These are phyloP conservation scores for Procambarus virginalis DNA, from an alignment of 1,140 invertebrate species.

Conservation along the genomic window DNA sequence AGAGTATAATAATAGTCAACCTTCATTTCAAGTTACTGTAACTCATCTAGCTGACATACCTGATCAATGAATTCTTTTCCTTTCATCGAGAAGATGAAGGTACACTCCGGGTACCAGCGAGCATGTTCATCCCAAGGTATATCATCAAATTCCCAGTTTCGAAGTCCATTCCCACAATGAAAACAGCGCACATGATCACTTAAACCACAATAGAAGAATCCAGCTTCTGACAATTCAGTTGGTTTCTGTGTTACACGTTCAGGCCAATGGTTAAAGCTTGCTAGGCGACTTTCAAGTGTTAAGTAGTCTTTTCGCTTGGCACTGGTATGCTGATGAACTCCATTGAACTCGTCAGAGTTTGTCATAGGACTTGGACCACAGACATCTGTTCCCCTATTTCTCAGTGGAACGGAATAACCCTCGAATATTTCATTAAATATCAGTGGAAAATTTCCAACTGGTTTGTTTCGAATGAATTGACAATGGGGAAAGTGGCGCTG, in stretches of 20 bases:
- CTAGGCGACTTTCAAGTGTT: conserved; percentile 80
- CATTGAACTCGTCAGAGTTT: too few species aligned
- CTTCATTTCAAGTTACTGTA: background rate
- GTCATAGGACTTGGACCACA: too few species aligned
- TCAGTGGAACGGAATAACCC: too few species aligned
- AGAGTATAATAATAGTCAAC: too few species aligned
- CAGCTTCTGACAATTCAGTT: conserved; percentile 85
- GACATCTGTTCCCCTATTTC: too few species aligned
- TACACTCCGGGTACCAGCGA: background rate
- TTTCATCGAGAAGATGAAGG: background rate
- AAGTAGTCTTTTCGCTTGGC: conserved; percentile 75
- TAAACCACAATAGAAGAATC: conserved; percentile 84
- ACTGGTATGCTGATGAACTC: too few species aligned
- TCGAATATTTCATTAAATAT: too few species aligned
- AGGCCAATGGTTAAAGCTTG: conserved; percentile 81
- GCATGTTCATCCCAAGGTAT: conserved; percentile 16
- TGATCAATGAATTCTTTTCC: background rate
- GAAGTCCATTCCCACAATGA: background rate
- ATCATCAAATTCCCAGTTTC: conserved; percentile 6
- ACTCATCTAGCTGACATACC: background rate
- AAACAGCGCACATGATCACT: conserved; percentile 18
- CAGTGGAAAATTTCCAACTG: too few species aligned
- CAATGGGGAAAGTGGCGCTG: conserved; percentile 82
- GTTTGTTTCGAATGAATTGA: conserved; percentile 78
- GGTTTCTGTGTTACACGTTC: conserved; percentile 83